Evolutionary conservation across 2,888 invertebrate genomes (phyloP), one percentile per base, ranked within the genome.

Genomic region (Seladonia tumulorum): DNA sequence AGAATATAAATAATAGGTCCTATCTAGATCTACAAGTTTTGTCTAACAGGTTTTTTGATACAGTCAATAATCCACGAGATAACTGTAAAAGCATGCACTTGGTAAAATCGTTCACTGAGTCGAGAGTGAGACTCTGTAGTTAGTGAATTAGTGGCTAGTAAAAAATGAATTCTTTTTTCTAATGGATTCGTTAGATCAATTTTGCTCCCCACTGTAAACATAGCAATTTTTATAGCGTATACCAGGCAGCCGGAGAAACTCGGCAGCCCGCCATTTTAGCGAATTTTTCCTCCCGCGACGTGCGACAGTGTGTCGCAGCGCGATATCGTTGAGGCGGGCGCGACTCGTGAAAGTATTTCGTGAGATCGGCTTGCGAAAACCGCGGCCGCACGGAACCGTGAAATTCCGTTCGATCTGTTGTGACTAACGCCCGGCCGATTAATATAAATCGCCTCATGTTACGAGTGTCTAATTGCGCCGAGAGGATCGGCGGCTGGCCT

Each of bases 381-480:
- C 74, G 35, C 71, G 83, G 70, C 87, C 78, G 82, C 82, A 81
- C 73, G 79, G 86, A 84, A 90, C 90, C 90, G 85, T 90, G 90
- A 90, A 90, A 90, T 90, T 90, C 89, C 83, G 79, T 70, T 87
- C 87, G 84, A 89, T 89, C 89, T 85, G 79, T 89, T 88, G 89
- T 87, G 90, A 90, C 83, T 89, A 89, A 87, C 83, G 82, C 83
- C 71, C 63, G 79, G 42, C 79, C 88, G 89, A 89, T 91, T 91
- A 90, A 91, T 90, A 91, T 90, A 91, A 90, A 91, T 87, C 90
- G 88, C 87, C 85, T 73, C 83, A 86, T 86, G 90, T 91, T 91
- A 89, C 86, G 89, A 82, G 81, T 81, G 81, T 81, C 85, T 88
- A 90, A 90, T 90, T 90, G 91, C 89, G 82, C 79, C 83, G 81